phyloP scores from a whole-genome alignment of 2,888 invertebrate genomes.

The Agrotis segetum region DNA sequence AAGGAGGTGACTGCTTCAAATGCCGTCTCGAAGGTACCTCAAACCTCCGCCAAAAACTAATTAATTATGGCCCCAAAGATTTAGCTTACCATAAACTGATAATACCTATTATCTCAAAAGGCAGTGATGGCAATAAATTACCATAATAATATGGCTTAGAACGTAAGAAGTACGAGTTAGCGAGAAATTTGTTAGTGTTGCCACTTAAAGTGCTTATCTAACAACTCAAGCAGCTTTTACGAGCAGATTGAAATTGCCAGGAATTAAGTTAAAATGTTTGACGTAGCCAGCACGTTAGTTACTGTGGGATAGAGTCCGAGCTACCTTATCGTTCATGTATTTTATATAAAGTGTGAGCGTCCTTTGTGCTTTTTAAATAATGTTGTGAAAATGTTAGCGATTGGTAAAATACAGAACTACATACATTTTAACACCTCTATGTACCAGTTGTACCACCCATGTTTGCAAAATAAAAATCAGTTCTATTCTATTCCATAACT shows the following conservation, averaged over 20 bases:
- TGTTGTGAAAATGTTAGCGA: too few species aligned
- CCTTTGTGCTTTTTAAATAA: too few species aligned
- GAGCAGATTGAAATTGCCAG: constrained; percentile 38
- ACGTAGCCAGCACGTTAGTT: not conserved
- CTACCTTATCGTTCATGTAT: not conserved
- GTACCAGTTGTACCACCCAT: too few species aligned
- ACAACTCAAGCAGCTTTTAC: constrained; percentile 48
- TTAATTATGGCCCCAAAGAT: not conserved
- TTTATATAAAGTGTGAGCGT: too few species aligned
- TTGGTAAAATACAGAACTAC: too few species aligned
- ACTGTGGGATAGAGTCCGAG: constrained; percentile 6
- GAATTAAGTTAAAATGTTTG: constrained; percentile 50
- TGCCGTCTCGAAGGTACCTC: too few species aligned
- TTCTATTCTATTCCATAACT: too few species aligned
- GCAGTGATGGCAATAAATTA: constrained; percentile 37
- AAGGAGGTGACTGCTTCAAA: too few species aligned
- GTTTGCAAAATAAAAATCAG: too few species aligned
- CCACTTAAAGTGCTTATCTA: constrained; percentile 52
- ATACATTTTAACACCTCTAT: too few species aligned
- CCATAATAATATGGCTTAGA: constrained; percentile 48
- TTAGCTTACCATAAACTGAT: constrained; percentile 3
- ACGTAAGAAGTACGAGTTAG: constrained; percentile 43
- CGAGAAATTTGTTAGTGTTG: constrained; percentile 48
- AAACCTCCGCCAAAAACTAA: too few species aligned
- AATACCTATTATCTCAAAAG: constrained; percentile 13